A percentile compares a stretch with the other conserved stretches of the same genome.
These are phyloP conservation scores for Himalopsyche phryganea DNA, from an alignment of 1,140 invertebrate genomes.

Conservation along the genomic window DNA sequence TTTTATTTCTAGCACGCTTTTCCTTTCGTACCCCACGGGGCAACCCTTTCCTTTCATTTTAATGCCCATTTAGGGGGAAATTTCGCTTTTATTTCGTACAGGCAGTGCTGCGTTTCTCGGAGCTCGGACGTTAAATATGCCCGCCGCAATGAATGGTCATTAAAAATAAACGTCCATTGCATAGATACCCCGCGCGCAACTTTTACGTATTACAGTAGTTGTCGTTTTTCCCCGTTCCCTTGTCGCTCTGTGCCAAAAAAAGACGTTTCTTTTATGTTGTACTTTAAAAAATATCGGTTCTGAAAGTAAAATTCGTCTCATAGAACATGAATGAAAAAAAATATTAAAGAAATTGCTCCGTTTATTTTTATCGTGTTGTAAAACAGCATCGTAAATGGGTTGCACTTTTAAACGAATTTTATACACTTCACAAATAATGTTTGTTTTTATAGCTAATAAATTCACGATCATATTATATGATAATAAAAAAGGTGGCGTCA, in stretches of 20 bases:
- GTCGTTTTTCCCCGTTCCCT: neutral
- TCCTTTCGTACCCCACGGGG: slow-evolving; percentile 9
- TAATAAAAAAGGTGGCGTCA: too few relatives aligned
- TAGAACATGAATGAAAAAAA: too few relatives aligned
- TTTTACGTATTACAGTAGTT: neutral
- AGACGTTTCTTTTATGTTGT: too few relatives aligned
- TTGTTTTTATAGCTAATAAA: too few relatives aligned
- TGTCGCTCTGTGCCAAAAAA: neutral
- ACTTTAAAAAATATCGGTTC: too few relatives aligned
- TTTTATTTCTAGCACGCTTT: slow-evolving; percentile 23
- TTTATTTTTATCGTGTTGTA: too few relatives aligned
- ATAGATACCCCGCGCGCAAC: neutral
- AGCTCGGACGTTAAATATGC: slow-evolving; percentile 8
- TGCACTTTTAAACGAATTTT: too few relatives aligned
- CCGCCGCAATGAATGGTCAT: slow-evolving; percentile 14
- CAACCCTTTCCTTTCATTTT: slow-evolving; percentile 19
- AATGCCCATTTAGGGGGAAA: slow-evolving; percentile 15
- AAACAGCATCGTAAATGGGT: too few relatives aligned
- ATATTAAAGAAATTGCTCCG: too few relatives aligned
- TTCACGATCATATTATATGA: too few relatives aligned
- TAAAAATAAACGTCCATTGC: slow-evolving; percentile 4
- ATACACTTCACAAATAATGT: too few relatives aligned
- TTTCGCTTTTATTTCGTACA: slow-evolving; percentile 19
- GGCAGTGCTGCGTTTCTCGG: neutral
- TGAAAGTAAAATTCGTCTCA: too few relatives aligned